Base-by-base conservation (phyloP, 2,888 invertebrate genomes). In the Drosophila limbata region DNA sequence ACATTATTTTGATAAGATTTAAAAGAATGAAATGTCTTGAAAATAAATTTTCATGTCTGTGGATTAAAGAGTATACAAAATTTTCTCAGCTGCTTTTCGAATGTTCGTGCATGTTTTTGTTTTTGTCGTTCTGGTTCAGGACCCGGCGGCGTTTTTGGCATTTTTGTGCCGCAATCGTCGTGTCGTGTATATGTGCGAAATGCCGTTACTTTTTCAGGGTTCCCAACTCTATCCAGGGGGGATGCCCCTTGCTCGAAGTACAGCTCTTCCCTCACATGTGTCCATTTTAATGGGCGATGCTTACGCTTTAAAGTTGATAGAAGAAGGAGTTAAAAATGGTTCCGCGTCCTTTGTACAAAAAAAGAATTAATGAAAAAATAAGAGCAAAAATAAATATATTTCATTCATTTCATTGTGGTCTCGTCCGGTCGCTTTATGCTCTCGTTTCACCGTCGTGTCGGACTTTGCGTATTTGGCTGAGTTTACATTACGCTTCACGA, bases 381-480 rank as follows among this genome's bases (percentile, higher is more conserved):
- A 33, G 55, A 35, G 25, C 35, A 60, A 28, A 50, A 28, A 28
- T 40, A 71, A 63, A 52, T 79, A 53, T 69, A 73, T 76, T 74
- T 63, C 76, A 73, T 84, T 81, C 81, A 84, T 77, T 83, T 83
- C 83, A 83, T 88, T 85, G 88, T 73, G 88, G 85, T 88, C 74
- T 69, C 65, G 37, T 69, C 68, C 73, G 42, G 59, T 68, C 53
- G 64, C 66, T 66, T 57, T 72, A 56, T 57, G 53, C 52, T 56
- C 59, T 70, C 57, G 33, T 47, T 51, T 56, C 28, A 59, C 45
- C 42, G 33, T 25, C 40, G 51, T 55, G 53, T 81, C 55, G 73
- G 74, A 74, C 72, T 76, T 73, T 71, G 70, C 62, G 77, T 50
- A 69, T 79, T 80, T 76, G 69, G 73, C 69, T 75, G 69, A 61